Evolutionary conservation across 2,113 vertebrate genomes (phyloP), one percentile per base, ranked within the genome.

Genomic region (Corydoras maculifer): DNA sequence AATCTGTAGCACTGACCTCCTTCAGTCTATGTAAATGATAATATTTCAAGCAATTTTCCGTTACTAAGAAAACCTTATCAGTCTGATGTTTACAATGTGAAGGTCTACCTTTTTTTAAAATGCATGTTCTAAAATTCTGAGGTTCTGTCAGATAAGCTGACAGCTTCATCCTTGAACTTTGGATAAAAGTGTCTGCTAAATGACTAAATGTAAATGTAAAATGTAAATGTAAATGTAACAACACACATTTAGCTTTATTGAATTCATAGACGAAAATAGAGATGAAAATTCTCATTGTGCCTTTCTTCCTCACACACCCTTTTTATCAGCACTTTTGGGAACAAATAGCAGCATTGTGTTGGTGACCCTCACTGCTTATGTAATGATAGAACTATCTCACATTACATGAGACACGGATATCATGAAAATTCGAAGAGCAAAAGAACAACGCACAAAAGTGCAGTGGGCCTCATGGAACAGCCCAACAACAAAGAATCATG

Each of bases 301-400:
- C 35, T 2, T 8, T 43, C 35, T 43, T 43, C 35, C 35, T 43
- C 29, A 63, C 51, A 72, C 58, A 60, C 64, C 73, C 1, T 70
- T 54, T 60, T 64, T 15, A 43, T 60, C 78, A 50, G 29, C 32
- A 67, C 58, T 60, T 60, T 12, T 35, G 49, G 64, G 18, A 71
- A 53, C 43, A 72, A 61, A 67, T 57, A 62, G 59, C 55, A 51
- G 61, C 74, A 83, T 78, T 85, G 80, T 88, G 12, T 35, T 18
- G 14, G 59, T 75, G 68, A 70, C 65, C 58, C 66, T 49, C 77
- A 83, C 54, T 63, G 60, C 58, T 78, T 77, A 77, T 59, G 69
- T 80, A 78, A 82, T 75, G 68, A 68, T 32, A 54, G 35, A 48
- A 66, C 58, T 75, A 53, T 12, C 57, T 74, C 54, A 48, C 61